Evolutionary conservation across 2,888 invertebrate genomes (phyloP), one percentile per base, ranked within the genome.

Genomic region (Gandaritis pyraliata): DNA sequence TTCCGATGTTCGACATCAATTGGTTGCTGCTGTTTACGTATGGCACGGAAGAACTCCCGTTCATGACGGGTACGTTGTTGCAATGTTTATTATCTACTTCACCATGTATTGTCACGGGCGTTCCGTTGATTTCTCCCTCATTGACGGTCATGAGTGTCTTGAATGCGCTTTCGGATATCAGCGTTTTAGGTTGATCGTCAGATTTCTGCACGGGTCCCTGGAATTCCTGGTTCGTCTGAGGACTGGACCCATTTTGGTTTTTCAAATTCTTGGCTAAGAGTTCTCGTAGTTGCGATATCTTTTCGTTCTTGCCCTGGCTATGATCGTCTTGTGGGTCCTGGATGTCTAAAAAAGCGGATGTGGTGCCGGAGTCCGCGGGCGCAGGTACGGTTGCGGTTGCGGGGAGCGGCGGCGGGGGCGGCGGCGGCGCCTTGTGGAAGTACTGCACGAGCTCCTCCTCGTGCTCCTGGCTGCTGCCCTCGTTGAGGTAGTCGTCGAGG

Each of bases 381-480:
- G 33, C 13, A 4, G 16, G 33, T n/a, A 36, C 16, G n/a, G 36
- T 16, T 30, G 85, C 76, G 68, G 73, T 73, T 18, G 81, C 58
- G 52, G 73, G 67, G 66, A 62, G 33, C 69, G 30, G 30, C 58
- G 73, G 73, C 15, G 81, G 57, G 50, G 73, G 66, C 65, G 62
- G 23, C 70, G 87, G 86, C 70, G 84, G 82, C 55, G 83, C 82
- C 48, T 83, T 80, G 55, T 94, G 95, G 86, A 97, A 97, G 88
- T 97, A 97, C 87, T 96, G 96, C 82, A 96, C 93, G 74, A 97
- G 87, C 87, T 97, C 97, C 80, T 96, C 96, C 79, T 96, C 96
- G 83, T 97, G 97, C 78, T 96, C 96, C 76, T 96, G 96, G 79
- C 96, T 96, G 77, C 81, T 88, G 66, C 95, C 96, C 69, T 95